These are phyloP conservation scores for Isichthys henryi DNA, from an alignment of 2,113 vertebrate genomes.

Conservation along the genomic window DNA sequence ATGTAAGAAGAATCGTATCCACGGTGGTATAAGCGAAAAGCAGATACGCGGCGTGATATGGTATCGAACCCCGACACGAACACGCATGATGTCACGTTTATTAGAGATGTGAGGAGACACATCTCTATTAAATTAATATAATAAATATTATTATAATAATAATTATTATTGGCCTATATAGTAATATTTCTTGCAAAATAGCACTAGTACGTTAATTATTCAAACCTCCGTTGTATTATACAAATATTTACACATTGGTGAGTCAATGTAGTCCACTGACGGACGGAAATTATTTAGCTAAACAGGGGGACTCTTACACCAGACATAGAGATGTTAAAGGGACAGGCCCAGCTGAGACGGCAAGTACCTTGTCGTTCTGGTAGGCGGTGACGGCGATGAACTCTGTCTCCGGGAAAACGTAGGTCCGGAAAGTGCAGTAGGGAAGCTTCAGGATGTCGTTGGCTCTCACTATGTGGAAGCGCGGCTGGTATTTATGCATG, in stretches of 20 bases:
- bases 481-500: conserved; percentile 98
- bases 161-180: background rate
- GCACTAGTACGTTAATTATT: background rate
- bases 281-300: background rate
- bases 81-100: background rate
- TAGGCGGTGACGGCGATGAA: conserved; percentile 97
- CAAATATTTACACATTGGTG: background rate
- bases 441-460: conserved; percentile 96
- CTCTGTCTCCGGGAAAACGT: conserved; percentile 91
- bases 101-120: background rate
- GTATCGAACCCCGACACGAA: background rate
- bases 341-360: background rate
- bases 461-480: conserved; percentile 90
- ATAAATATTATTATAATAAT: background rate
- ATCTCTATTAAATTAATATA: background rate
- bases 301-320: background rate
- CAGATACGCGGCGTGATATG: background rate
- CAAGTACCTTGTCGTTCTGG: conserved; percentile 92
- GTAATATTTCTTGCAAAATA: background rate
- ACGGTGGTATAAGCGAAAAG: background rate
- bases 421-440: conserved; percentile 93
- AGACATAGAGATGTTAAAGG: background rate
- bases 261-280: background rate
- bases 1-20: background rate
- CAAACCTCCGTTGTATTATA: background rate